A percentile compares a stretch with the other conserved stretches of the same genome.
Conservation (phyloP, 2,113 vertebrate species). For the Acanthochromis polyacanthus region DNA sequence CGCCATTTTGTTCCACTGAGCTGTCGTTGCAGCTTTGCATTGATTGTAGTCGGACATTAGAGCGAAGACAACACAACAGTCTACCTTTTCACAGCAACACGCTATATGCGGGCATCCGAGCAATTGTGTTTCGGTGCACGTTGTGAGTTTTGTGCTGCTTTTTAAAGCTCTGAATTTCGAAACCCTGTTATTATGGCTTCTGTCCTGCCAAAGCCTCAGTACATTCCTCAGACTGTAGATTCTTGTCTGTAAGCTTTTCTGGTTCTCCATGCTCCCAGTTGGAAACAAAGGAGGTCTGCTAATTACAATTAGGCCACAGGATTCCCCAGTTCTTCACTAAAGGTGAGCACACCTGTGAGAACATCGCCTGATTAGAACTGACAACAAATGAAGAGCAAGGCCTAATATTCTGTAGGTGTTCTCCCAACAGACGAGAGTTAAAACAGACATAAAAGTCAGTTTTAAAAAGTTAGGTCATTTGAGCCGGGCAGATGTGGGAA, state of each 20-base stretch:
- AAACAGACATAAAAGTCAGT: slow-evolving; percentile 24
- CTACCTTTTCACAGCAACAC: slow-evolving; percentile 36
- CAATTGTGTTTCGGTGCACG: slow-evolving; percentile 28
- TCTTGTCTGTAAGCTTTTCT: slow-evolving; percentile 67
- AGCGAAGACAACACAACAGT: slow-evolving; percentile 20
- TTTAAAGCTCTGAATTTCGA: slow-evolving; percentile 88
- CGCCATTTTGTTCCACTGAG: slow-evolving; percentile 61
- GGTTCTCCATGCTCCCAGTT: slow-evolving; percentile 31
- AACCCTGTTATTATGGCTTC: slow-evolving; percentile 82
- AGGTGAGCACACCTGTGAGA: slow-evolving; percentile 23
- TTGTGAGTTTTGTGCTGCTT: slow-evolving; percentile 75
- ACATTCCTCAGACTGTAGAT: slow-evolving; percentile 76
- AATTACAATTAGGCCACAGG: slow-evolving; percentile 24
- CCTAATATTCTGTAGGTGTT: slow-evolving; percentile 1
- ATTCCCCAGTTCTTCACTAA: slow-evolving; percentile 9
- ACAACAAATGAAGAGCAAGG: too few relatives aligned
- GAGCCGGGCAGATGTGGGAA: slow-evolving; percentile 78
- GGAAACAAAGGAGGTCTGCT: slow-evolving; percentile 35
- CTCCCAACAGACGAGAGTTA: slow-evolving; percentile 26
- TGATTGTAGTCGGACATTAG: slow-evolving; percentile 41
- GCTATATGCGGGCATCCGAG: slow-evolving; percentile 23
- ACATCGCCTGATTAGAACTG: background rate
- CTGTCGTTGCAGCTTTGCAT: slow-evolving; percentile 16
- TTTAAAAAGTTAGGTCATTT: slow-evolving; percentile 52
- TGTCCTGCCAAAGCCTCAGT: slow-evolving; percentile 79